These are phyloP conservation scores for Varanus salvator DNA, from an alignment of 2,113 vertebrate species.

Conservation along the genomic window DNA sequence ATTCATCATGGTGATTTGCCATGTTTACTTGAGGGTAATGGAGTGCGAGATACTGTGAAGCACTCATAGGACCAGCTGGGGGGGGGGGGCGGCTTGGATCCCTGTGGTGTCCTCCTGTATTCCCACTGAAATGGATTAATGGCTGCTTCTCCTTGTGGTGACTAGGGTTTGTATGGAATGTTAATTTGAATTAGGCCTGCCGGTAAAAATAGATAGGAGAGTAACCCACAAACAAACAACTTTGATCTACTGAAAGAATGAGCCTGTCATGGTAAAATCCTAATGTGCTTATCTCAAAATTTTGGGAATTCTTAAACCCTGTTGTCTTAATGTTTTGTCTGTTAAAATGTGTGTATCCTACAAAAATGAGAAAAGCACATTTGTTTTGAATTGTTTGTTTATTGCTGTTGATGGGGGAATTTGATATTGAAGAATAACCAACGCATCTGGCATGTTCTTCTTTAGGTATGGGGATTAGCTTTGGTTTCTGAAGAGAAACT, in stretches of 20 bases:
- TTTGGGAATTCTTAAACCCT: background rate
- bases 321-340: background rate
- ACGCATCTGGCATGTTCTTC: background rate
- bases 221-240: background rate
- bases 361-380: background rate
- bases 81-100: too few species aligned
- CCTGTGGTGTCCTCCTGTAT: too few species aligned
- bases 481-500: conserved; percentile 86
- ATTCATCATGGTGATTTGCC: too few species aligned
- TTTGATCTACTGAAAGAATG: background rate
- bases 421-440: background rate
- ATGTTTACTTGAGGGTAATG: too few species aligned
- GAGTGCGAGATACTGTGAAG: too few species aligned
- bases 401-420: background rate
- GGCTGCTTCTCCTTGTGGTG: too few species aligned
- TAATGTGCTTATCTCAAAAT: background rate
- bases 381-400: background rate
- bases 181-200: background rate
- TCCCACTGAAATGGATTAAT: too few species aligned
- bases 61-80: too few species aligned
- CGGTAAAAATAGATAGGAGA: too few species aligned
- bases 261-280: background rate
- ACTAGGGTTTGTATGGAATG: too few species aligned
- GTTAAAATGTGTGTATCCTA: background rate
- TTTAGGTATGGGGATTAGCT: conserved; percentile 92